Base-by-base conservation (phyloP, 2,888 invertebrate species). In the Sarcophaga variegata region DNA sequence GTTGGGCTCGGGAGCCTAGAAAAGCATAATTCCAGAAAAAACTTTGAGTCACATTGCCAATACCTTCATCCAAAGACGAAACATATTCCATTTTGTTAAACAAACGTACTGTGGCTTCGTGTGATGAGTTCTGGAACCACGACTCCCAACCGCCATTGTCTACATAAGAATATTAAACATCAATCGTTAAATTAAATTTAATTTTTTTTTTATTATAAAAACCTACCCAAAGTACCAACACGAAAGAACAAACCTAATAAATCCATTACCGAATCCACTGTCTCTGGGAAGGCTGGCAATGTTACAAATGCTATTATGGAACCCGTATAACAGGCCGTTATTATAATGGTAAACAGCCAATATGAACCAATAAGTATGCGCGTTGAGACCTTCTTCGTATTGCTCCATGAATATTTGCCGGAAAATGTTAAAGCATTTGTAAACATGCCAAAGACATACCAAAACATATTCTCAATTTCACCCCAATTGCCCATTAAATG, bases 291-390 rank as follows among this genome's bases (percentile, higher is more conserved):
- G 0, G 96, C 94, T 0, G 97, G 97, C 72, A 97, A 92, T 0
- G 97, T 97, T 11, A 97, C 97, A 92, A 97, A 97, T 0, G 97
- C 97, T 90, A 97, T 97, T 45, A 97, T 97, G 1, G 96, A 97
- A 4, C 97, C 97, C 1, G 97, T 97, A 91, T 97, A 97, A 90
- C 97, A 97, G 76, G 97, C 96, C 1, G 97, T 97, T 74, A 97
- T 96, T 77, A 97, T 97, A 62, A 97, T 97, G 4, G 97, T 97
- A 90, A 97, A 97, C n/a, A 97, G 92, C 97, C 97, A 97, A 92
- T 97, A 97, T 62, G 92, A 89, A n/a, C 97, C 97, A 87, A 97
- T 96, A 17, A 97, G 93, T 12, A 97, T 90, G 86, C 96, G 94
- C 0, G 96, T 97, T 0, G 97, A 96, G 27, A 95, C 92, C 92